phyloP scores from a whole-genome alignment of 2,888 invertebrate genomes.

The Ennomos fuscantarius region DNA sequence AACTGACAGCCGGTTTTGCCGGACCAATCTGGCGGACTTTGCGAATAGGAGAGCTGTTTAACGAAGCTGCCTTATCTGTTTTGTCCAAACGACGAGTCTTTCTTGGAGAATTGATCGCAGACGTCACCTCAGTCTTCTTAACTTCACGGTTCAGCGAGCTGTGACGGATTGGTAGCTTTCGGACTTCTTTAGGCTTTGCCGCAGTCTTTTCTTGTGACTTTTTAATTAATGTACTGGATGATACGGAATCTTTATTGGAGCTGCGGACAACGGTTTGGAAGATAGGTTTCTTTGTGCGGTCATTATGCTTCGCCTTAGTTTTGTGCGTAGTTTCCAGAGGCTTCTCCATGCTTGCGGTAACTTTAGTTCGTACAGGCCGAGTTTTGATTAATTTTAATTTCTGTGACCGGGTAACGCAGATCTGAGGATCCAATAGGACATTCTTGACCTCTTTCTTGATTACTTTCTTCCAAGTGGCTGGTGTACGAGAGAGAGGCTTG shows the following conservation, averaged over 20 bases:
- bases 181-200: constrained; percentile 66
- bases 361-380: constrained; percentile 66
- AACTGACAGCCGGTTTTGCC: constrained; percentile 62
- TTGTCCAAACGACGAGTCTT: constrained; percentile 79
- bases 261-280: constrained; percentile 78
- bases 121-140: constrained; percentile 69
- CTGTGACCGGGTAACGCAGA: constrained; percentile 71
- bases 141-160: constrained; percentile 74
- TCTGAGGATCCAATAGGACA: constrained; percentile 60
- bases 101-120: constrained; percentile 74
- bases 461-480: constrained; percentile 70
- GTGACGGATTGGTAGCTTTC: constrained; percentile 70
- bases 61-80: constrained; percentile 72
- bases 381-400: constrained; percentile 61
- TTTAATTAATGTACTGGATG: constrained; percentile 63
- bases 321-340: constrained; percentile 57
- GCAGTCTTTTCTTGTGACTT: constrained; percentile 59
- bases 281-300: constrained; percentile 66
- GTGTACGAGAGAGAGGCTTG: constrained; percentile 55
- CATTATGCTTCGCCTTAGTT: constrained; percentile 63
- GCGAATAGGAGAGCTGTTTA: constrained; percentile 79
- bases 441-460: constrained; percentile 68
- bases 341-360: constrained; percentile 72
- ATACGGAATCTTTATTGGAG: constrained; percentile 63
- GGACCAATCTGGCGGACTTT: constrained; percentile 77